Base-by-base conservation (phyloP, 2,888 invertebrate species). In the Lithosia quadra region DNA sequence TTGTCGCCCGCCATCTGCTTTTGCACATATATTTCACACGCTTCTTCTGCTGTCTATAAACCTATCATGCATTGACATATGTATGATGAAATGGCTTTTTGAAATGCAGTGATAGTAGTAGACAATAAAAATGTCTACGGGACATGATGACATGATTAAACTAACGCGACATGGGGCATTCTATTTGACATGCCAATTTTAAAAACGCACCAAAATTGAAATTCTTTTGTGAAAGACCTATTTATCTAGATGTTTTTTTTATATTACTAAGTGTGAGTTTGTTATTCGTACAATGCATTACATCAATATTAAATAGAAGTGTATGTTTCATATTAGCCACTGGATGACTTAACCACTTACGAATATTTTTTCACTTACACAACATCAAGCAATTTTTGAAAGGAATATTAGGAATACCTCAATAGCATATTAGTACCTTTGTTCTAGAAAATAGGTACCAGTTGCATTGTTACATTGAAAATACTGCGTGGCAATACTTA, bases 361-460 rank as follows among this genome's bases (percentile, higher is more conserved):
- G 22, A 60, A 39, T 60, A 60, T 18, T 4, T 5, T 24, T 24
- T 33, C 4, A 0, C 9, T n/a, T n/a, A 22, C 3, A 24, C 13
- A 22, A 2, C 39, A 60, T 60, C 24, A 63, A 4, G 13, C 36
- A 18, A 56, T 49, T 49, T 56, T 34, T 56, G 63, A 56, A 55
- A 55, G 36, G 36, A 56, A 56, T 57, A 39, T 57, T 57, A 59
- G 58, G 22, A 65, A 58, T 65, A 58, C 34, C 43, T 57, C 60
- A 60, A 28, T 55, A 33, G 10, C 1, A 21, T 36, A 56, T 15
- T 58, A 28, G n/a, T 58, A 34, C 34, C 60, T 66, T 66, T 66
- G 67, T 67, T 67, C 43, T 43, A 67, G n/a, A 62, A 62, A 55
- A 62, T 66, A n/a, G n/a, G n/a, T n/a, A 55, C 61, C 36, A 55